Evolutionary conservation across 92 coral and sea anemone genomes (phyloP).

Genomic region (Phenganax subtilis): DNA sequence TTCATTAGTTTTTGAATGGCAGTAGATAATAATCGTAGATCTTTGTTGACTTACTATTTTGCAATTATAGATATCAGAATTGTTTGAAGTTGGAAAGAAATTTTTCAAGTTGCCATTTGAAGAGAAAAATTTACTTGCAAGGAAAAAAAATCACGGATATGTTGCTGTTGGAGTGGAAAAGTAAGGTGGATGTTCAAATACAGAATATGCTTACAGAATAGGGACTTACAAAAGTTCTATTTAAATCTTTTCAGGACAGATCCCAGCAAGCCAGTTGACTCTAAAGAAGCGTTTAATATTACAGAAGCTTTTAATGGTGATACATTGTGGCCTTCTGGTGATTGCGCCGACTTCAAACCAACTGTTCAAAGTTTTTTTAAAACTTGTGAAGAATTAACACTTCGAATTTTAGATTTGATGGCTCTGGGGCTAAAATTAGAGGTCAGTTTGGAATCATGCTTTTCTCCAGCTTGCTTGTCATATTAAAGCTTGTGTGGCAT

Average conservation of each 20-base stretch:
- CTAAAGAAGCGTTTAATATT: constrained; percentile 78
- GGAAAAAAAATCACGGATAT: constrained; percentile 38
- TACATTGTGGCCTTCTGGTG: constrained; percentile 62
- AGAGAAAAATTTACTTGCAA: constrained; percentile 49
- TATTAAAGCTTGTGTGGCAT: no score
- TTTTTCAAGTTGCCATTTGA: constrained; percentile 68
- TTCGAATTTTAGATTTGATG: constrained; percentile 58
- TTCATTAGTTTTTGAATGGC: no score
- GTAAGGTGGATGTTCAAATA: not conserved
- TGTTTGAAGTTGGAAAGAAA: constrained; percentile 52
- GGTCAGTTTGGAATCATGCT: constrained; percentile 34
- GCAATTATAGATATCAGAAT: constrained; percentile 44
- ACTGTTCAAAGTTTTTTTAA: constrained; percentile 49
- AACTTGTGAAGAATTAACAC: constrained; percentile 53
- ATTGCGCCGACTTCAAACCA: constrained; percentile 56
- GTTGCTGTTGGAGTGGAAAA: constrained; percentile 4
- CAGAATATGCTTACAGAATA: no score
- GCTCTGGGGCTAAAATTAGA: constrained; percentile 64
- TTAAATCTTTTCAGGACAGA: constrained; percentile 47
- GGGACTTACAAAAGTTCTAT: no score
- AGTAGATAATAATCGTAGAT: no score
- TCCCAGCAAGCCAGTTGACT: constrained; percentile 74
- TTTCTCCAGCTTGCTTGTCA: no score
- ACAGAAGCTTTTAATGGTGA: constrained; percentile 47
- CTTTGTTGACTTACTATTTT: not conserved